These are phyloP conservation scores for Empidonax alnorum DNA, from an alignment of 2,113 vertebrate species.

Conservation along the genomic window DNA sequence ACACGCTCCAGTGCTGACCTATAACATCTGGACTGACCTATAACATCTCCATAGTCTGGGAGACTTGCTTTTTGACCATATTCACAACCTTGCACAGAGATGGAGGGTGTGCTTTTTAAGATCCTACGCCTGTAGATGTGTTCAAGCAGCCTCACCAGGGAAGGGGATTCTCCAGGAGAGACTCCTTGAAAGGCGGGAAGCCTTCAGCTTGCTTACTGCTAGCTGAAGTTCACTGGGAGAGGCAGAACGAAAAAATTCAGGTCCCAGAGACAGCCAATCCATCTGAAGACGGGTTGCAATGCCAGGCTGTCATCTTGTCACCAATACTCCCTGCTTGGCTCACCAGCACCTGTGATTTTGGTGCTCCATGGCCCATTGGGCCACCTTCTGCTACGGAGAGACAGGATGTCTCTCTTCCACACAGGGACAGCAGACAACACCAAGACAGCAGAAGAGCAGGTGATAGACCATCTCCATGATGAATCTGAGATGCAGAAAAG, in stretches of 20 bases:
- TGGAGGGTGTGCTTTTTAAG: background rate
- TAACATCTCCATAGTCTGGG: rapidly evolving
- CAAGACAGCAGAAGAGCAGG: background rate
- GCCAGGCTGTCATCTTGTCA: background rate
- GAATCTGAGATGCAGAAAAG: background rate
- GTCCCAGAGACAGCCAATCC: rapidly evolving
- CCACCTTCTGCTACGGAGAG: background rate
- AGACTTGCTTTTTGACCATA: background rate
- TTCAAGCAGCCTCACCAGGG: background rate
- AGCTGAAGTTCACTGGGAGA: background rate
- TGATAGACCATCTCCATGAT: rapidly evolving
- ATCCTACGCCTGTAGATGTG: background rate
- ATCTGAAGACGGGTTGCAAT: background rate
- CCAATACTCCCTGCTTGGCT: background rate
- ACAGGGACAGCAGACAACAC: background rate
- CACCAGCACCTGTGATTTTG: background rate
- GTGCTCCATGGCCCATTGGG: background rate
- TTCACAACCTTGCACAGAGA: background rate
- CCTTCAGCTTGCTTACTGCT: background rate
- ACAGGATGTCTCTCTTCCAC: background rate
- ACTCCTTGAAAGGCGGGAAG: background rate
- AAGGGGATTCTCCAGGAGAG: background rate
- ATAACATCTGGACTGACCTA: background rate
- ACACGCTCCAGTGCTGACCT: rapidly evolving
- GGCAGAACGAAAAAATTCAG: background rate